These are phyloP conservation scores for Coccyzus lansbergi DNA, from an alignment of 2,797 vertebrate genomes.

Conservation along the genomic window DNA sequence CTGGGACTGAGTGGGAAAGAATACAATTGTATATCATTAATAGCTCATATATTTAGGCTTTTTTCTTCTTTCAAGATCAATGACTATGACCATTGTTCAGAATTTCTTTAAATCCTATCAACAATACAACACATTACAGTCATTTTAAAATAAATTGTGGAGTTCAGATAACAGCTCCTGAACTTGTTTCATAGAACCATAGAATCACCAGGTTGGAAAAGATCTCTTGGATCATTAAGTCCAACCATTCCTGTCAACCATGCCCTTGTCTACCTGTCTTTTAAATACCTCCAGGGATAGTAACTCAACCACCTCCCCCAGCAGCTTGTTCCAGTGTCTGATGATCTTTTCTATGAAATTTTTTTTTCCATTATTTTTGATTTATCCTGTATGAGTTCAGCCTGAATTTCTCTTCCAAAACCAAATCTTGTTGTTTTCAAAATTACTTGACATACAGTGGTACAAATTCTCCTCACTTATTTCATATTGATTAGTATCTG, in stretches of 20 bases:
- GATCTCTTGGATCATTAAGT: no score
- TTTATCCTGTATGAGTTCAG: background rate
- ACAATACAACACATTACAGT: background rate
- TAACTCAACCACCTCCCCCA: no score
- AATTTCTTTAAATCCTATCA: background rate
- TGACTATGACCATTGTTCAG: background rate
- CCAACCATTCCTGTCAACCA: no score
- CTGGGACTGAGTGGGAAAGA: background rate
- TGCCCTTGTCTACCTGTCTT: no score
- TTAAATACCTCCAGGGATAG: no score
- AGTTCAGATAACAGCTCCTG: background rate
- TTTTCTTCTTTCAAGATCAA: background rate
- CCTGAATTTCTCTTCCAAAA: background rate
- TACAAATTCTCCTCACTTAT: background rate
- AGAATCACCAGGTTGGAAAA: no score
- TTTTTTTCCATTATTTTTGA: background rate
- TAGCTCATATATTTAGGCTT: background rate
- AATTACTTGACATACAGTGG: background rate
- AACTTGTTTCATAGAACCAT: background rate
- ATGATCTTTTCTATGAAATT: no score
- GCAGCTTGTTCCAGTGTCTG: no score
- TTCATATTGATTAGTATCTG: background rate
- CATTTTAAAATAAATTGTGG: background rate
- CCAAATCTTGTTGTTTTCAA: background rate
- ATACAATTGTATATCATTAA: background rate